Percentiles rank a stretch among this genome's conserved stretches.
phyloP scores from a whole-genome alignment of 2,888 invertebrate genomes.

The Dusona sp. region DNA sequence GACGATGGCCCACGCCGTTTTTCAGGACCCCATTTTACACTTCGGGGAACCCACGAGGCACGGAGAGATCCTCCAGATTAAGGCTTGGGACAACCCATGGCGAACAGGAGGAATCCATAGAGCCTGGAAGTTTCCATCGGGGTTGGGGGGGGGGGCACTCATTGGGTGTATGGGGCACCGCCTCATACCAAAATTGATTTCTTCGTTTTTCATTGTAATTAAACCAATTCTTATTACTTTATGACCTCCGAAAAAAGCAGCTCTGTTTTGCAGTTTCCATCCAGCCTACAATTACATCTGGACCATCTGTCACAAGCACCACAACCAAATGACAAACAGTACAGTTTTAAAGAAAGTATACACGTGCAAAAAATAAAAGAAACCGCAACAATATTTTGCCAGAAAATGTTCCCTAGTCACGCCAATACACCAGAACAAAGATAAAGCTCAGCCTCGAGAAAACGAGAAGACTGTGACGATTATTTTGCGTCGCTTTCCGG shows the following conservation, averaged over 20 bases:
- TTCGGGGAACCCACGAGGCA: neutral
- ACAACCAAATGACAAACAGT: neutral
- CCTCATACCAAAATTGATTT: neutral
- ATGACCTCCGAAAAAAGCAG: neutral
- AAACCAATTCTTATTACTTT: neutral
- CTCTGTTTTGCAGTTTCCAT: neutral
- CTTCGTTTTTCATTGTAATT: neutral
- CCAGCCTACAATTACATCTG: neutral
- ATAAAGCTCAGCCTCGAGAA: neutral
- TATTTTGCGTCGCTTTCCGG: neutral
- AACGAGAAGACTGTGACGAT: slow-evolving; percentile 4
- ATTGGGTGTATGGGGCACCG: neutral
- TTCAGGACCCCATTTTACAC: too few species aligned
- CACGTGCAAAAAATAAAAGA: neutral
- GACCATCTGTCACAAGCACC: neutral
- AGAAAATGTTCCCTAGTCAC: neutral
- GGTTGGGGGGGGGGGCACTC: neutral
- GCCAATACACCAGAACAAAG: neutral
- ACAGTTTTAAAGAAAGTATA: neutral
- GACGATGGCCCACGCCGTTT: too few species aligned
- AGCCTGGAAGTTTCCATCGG: neutral
- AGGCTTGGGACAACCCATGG: neutral
- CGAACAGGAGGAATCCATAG: too few species aligned
- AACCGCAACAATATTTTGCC: slow-evolving; percentile 3
- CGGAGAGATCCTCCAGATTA: neutral